Evolutionary conservation across 2,113 vertebrate species (phyloP), one percentile per base, ranked within the genome.

Genomic region (Dolichallabes microphthalmus): DNA sequence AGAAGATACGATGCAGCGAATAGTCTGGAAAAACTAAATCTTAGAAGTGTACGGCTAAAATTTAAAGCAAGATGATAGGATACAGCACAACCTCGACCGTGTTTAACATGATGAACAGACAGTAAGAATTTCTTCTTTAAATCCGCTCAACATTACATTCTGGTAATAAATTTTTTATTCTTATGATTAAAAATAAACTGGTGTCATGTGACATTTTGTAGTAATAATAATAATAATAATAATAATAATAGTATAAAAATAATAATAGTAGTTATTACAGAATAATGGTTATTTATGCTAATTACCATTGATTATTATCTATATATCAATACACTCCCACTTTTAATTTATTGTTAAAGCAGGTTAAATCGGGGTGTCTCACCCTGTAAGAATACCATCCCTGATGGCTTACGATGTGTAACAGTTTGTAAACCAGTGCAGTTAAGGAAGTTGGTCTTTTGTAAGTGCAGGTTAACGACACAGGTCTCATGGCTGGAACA

Each of bases 401-500:
- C 50, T 61, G 39, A 53, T 64, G 45, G n/a, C n/a, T 63, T 71
- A 76, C 64, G n/a, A 61, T 30, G 53, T 69, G 55, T 71, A 61
- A 79, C 82, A 73, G 86, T 83, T 78, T 80, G 39, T 73, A 80
- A 86, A 79, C 20, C 68, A 20, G n/a, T 4, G 50, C 85, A 57
- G 50, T 86, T 81, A 63, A 32, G 9, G 39, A 81, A 69, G 30
- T 39, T 39, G 79, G 55, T 63, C 69, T 86, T 80, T 79, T 73
- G 66, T 71, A 78, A 85, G 79, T 76, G 82, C 35, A 82, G 74
- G 87, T 85, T 88, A 88, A 83, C 45, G 60, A 82, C 80, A 79
- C 74, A 55, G 19, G 73, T 85, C 87, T 81, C 82, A 30, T 52
- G 64, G 61, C 63, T 75, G 60, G 32, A 53, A 27, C 4, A 8